Conservation (phyloP, 2,888 invertebrate genomes). For the Pyrrhia umbra region DNA sequence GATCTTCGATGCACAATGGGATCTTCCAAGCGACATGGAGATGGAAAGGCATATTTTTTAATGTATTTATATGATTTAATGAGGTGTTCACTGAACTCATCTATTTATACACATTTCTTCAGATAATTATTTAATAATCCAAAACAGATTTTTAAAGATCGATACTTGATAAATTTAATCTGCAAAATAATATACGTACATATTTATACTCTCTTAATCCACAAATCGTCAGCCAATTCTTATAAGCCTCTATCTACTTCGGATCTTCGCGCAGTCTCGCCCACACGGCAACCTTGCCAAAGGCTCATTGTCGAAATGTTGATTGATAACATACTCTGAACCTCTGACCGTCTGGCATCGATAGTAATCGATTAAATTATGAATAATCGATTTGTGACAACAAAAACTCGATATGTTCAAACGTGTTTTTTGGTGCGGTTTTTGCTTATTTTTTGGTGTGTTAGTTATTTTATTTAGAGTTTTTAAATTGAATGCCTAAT, state of each 20-base stretch:
- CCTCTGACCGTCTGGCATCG: slow-evolving; percentile 36
- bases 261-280: slow-evolving; percentile 29
- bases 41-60: too few relatives aligned
- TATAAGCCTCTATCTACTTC: slow-evolving; percentile 18
- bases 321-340: slow-evolving; percentile 46
- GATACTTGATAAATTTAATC: slow-evolving; percentile 6
- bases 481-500: neutral
- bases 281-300: slow-evolving; percentile 47
- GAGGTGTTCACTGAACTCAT: too few relatives aligned
- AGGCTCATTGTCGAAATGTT: slow-evolving; percentile 48
- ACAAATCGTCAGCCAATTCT: slow-evolving; percentile 8
- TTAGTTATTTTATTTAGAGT: neutral
- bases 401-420: slow-evolving; percentile 33
- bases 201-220: neutral
- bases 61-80: too few relatives aligned
- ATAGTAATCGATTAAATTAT: slow-evolving; percentile 46
- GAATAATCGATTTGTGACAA: slow-evolving; percentile 47
- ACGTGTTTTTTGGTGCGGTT: slow-evolving; percentile 12
- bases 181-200: neutral
- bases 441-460: neutral
- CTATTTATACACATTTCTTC: too few relatives aligned
- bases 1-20: too few relatives aligned
- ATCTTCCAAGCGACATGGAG: too few relatives aligned
- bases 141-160: neutral
- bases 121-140: neutral